Base-by-base conservation (phyloP, 1,140 invertebrate species). In the Euglossa dilemma region DNA sequence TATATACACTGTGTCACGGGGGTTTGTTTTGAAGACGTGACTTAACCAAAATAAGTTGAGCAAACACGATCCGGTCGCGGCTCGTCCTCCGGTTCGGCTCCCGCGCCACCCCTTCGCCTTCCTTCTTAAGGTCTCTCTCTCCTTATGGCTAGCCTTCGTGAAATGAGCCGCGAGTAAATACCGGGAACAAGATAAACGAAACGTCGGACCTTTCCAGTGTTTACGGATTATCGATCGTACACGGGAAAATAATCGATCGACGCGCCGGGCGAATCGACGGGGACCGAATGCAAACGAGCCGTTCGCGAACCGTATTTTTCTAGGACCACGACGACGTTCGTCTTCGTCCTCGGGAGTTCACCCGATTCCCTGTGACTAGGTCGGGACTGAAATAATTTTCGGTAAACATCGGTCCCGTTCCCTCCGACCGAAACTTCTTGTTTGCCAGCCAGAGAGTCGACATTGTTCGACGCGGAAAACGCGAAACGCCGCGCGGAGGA, bases 21-120 rank as follows among this genome's bases (percentile, higher is more conserved):
- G 64, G 79, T 85, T 85, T 85, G 80, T 85, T 85, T 85, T 85
- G 75, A 85, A 56, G 80, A 85, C 84, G 84, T 85, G 84, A 83
- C 84, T 85, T 85, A 78, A 83, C 80, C 81, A 72, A 85, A 85
- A 85, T 85, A 83, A 83, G 80, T 83, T 85, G 45, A 54, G 56
- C 61, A 82, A 83, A 85, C 84, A 85, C 20, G 63, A 52, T 18
- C 72, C 45, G 28, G 1, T 36, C 25, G 18, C 12, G 47, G 6
- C 59, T 57, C 56, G 72, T 47, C 59, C 59, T 56, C 43, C 20
- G 59, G 28, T 54, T 47, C 79, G 57, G 20, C 18, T 57, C 25
- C 61, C 9, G 14, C 54, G 25, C 54, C 54, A 69, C 64, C 71
- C 52, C 18, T 11, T 52, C 54, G n/a, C 14, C 36, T 20, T 11